Evolutionary conservation across 2,888 invertebrate genomes (phyloP).

Genomic region (Uropetala carovei): DNA sequence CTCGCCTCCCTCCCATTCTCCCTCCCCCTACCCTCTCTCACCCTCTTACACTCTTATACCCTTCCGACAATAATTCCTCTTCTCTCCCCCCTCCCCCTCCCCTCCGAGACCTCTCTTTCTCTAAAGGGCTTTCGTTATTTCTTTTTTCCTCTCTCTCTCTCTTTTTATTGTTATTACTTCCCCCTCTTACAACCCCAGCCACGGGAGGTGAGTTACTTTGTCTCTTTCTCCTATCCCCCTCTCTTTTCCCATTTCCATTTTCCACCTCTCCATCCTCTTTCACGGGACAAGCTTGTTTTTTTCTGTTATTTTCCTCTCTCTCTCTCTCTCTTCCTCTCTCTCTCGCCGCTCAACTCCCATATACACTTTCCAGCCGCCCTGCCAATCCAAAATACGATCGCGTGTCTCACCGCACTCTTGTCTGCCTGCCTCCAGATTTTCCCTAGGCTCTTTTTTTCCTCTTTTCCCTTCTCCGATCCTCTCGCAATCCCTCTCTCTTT

Average conservation of each 20-base stretch:
- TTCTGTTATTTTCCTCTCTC: not conserved
- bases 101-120: not conserved
- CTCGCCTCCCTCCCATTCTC: not conserved
- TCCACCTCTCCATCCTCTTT: not conserved
- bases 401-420: not conserved
- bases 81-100: not conserved
- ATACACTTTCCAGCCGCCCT: not conserved
- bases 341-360: not conserved
- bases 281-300: not conserved
- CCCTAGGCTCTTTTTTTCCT: not conserved
- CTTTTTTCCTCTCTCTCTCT: not conserved
- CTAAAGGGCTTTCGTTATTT: not conserved
- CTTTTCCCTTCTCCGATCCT: too few species aligned
- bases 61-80: not conserved
- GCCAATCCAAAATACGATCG: constrained; percentile 22
- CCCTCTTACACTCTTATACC: not conserved
- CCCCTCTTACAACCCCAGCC: not conserved
- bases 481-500: too few species aligned
- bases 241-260: not conserved
- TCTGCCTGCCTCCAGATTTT: not conserved
- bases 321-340: not conserved
- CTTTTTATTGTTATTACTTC: not conserved
- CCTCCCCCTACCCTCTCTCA: too few species aligned
- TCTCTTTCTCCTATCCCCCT: not conserved
- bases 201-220: not conserved